Evolutionary conservation across 2,113 vertebrate genomes (phyloP), one percentile per base, ranked within the genome.

Genomic region (Nothocercus nigrocapillus): DNA sequence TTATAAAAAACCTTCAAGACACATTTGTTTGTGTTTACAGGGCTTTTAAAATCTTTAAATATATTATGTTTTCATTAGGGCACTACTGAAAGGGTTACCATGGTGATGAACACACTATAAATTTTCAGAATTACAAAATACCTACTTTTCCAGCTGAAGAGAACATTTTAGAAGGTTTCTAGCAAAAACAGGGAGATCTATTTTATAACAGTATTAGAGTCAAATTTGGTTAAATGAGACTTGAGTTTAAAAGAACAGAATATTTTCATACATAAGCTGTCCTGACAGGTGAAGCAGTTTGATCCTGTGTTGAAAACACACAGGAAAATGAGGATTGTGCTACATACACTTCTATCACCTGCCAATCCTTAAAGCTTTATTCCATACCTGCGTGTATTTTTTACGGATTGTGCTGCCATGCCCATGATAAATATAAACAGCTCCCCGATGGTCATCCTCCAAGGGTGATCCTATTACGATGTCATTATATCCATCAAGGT

Each of bases 391-490:
- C 1, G 99, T 98, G 67, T 98, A 98, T 58, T 98, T 98, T 92
- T 98, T 96, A 89, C 97, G 98, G 78, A 99, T 98, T 3, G 97
- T 98, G 64, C 89, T 98, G 68, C 98, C 96, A 10, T 7, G 94
- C 32, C 99, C 99, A 1, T 99, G 99, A 87, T 99, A 99, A 93
- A 99, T 97, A 95, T 99, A 99, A 38, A 99, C 99, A 6, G 99
- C 99, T 42, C 99, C 99, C 3, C 97, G 95, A 67, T 99, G 99
- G 93, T 99, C 99, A 38, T 99, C 98, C 88, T 99, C 99, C 38
- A 99, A 95, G 1, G 99, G 99, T 4, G 99, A 98, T 2, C 99
- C 99, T 34, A 99, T 99, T 38, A 98, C 99, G 24, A 99, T 94
- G 74, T 99, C 99, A 53, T 98, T 99, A 51, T 98, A 98, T 3